phyloP scores from a whole-genome alignment of 1,140 invertebrate species.

The Pogonomyrmex barbatus region DNA sequence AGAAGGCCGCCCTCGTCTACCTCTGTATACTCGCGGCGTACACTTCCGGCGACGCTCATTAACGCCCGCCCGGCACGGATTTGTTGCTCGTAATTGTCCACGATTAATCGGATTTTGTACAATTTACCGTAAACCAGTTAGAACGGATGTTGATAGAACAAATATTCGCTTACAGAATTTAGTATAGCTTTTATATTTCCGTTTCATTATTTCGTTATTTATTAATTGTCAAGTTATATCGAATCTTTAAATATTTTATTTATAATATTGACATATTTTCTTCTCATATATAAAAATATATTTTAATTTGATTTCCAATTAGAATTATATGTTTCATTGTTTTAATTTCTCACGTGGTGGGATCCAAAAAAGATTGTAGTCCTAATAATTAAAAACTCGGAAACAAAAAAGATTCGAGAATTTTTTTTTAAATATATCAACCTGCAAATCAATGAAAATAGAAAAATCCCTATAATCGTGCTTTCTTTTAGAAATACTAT shows the following conservation, averaged over 20 bases:
- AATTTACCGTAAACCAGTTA: slow-evolving; percentile 20
- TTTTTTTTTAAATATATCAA: background rate
- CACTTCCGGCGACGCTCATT: slow-evolving; percentile 85
- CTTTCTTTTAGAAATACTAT: background rate
- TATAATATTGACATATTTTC: background rate
- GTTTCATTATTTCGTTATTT: background rate
- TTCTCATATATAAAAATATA: background rate
- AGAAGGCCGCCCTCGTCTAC: slow-evolving; percentile 58
- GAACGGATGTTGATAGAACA: background rate
- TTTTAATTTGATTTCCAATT: background rate
- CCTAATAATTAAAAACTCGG: background rate
- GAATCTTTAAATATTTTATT: background rate
- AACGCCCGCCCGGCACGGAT: slow-evolving; percentile 84
- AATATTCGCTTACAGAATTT: background rate
- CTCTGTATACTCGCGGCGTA: slow-evolving; percentile 56
- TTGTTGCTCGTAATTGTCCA: slow-evolving; percentile 83
- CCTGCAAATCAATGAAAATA: slow-evolving; percentile 23
- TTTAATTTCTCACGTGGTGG: background rate
- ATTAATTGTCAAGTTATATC: background rate
- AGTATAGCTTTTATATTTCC: background rate
- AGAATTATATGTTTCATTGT: background rate
- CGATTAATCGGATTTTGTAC: slow-evolving; percentile 84
- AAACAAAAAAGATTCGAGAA: background rate
- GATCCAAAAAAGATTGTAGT: background rate
- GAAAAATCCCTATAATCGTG: slow-evolving; percentile 35